Base-by-base conservation (phyloP, 1,140 invertebrate genomes). In the Arctopsyche grandis region DNA sequence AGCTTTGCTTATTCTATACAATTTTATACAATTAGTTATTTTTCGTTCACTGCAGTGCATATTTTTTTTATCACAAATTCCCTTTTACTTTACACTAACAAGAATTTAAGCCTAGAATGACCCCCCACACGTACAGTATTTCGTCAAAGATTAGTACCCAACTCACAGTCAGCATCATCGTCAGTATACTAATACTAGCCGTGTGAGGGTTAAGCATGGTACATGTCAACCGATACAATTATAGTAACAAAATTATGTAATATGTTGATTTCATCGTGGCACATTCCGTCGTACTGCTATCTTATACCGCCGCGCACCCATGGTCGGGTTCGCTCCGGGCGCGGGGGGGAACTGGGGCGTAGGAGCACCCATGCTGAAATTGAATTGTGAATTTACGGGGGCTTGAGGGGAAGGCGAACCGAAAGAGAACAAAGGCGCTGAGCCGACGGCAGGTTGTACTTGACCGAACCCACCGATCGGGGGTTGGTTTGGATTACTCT, bases 341-440 rank as follows among this genome's bases (percentile, higher is more conserved):
- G 48, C 46, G n/a, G n/a, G 7, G 19, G 71, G 71, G 43, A 75
- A 71, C 12, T 77, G 56, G 0, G 80, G 75, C 1, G 80, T 44
- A 0, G 78, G 77, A 22, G 81, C 79, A 0, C 81, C 81, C 81
- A 80, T 80, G 48, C 75, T 82, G 76, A 82, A 82, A 71, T 78
- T 78, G 63, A 82, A 82, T 48, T 79, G 81, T 5, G 81, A 70
- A 21, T 70, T 78, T 14, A 19, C 60, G 22, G 81, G 76, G 0
- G 48, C 19, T 9, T 29, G 16, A 5, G 77, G 77, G 16, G 63
- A 21, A 26, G 66, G 60, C 14, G 79, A 78, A 9, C 79, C 81
- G 48, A 82, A 82, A 7, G 81, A 74, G 63, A 80, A 82, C 19
- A 82, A 71, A 16, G 69, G 60, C 22, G 73, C 78, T 0, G 77